A percentile compares a stretch with the other conserved stretches of the same genome.
Conservation (phyloP, 2,888 invertebrate species). For the Polydrusus pterygomalis region DNA sequence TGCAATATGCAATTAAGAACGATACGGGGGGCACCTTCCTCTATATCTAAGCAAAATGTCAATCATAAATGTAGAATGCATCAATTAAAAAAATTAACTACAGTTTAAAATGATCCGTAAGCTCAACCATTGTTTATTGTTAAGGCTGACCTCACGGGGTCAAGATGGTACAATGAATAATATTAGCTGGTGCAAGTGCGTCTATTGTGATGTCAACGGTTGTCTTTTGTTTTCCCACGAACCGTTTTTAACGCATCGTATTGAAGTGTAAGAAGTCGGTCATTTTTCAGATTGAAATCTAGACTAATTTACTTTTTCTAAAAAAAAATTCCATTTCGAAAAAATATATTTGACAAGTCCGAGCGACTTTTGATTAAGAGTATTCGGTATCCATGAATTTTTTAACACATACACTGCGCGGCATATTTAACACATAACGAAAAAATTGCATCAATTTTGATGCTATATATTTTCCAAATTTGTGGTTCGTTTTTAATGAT, state of each 20-base stretch:
- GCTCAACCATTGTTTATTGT: conserved; percentile 28
- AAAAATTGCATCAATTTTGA: too few species aligned
- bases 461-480: too few species aligned
- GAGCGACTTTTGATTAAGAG: too few species aligned
- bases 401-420: too few species aligned
- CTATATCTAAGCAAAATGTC: neutral
- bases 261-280: too few species aligned
- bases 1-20: too few species aligned
- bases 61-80: neutral
- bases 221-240: conserved; percentile 9
- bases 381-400: too few species aligned
- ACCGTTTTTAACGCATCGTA: neutral
- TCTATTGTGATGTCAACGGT: conserved; percentile 22
- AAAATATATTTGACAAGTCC: too few species aligned
- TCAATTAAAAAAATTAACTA: conserved; percentile 24
- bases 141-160: conserved; percentile 17
- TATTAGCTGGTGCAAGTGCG: conserved; percentile 29
- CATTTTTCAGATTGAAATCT: too few species aligned
- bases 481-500: too few species aligned
- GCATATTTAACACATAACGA: too few species aligned
- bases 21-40: too few species aligned
- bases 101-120: conserved; percentile 22
- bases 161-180: conserved; percentile 24
- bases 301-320: neutral
- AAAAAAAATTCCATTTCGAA: neutral